phyloP scores from a whole-genome alignment of 1,140 invertebrate genomes.

The Bradynema listronoti region DNA sequence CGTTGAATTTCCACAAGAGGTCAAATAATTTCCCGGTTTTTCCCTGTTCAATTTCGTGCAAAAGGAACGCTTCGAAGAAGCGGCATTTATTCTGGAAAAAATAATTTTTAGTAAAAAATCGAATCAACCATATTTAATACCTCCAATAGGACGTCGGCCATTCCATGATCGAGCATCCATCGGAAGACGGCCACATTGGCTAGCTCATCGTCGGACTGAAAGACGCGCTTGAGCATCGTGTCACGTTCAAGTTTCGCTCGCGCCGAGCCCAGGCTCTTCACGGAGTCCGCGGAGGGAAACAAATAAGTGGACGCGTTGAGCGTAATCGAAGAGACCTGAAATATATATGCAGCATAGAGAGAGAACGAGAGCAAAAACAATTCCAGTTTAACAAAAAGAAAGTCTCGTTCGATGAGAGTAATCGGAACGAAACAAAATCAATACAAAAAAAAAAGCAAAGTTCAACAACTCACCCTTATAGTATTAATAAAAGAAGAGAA shows the following conservation, averaged over 20 bases:
- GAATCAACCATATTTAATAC: constrained; percentile 62
- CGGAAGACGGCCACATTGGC: constrained; percentile 83
- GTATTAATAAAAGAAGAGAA: too few relatives aligned
- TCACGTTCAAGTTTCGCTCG: constrained; percentile 64
- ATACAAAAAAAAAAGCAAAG: too few relatives aligned
- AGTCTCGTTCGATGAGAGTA: too few relatives aligned
- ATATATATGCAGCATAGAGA: neutral
- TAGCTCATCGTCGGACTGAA: constrained; percentile 71
- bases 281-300: constrained; percentile 18
- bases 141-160: constrained; percentile 62
- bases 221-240: constrained; percentile 58
- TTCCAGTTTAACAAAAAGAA: constrained; percentile 3
- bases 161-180: constrained; percentile 74
- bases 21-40: constrained; percentile 63
- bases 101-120: constrained; percentile 14
- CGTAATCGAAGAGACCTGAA: neutral
- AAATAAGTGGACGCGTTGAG: neutral
- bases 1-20: constrained; percentile 90
- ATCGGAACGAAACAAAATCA: too few relatives aligned
- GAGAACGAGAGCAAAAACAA: too few relatives aligned
- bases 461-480: too few relatives aligned
- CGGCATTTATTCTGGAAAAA: constrained; percentile 63
- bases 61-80: constrained; percentile 74
- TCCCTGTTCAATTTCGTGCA: constrained; percentile 42
- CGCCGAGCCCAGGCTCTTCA: constrained; percentile 38